Conservation (phyloP, 23 tunicate species). For the Phallusia fumigata region DNA sequence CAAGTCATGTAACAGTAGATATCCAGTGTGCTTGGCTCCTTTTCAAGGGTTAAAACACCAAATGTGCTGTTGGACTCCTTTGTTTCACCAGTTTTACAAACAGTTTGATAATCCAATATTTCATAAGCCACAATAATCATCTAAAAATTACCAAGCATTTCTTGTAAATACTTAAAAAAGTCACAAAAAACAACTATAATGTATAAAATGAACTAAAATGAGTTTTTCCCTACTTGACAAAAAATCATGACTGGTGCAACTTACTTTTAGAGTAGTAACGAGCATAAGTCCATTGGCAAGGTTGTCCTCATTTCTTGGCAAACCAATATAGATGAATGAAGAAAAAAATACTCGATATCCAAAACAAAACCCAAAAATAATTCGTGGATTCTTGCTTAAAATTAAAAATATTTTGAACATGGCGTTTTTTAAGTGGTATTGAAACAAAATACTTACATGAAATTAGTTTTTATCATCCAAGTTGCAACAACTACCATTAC, state of each 20-base stretch:
- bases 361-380: constrained; percentile 22
- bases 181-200: too few relatives aligned
- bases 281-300: constrained; percentile 30
- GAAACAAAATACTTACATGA: neutral
- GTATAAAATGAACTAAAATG: too few relatives aligned
- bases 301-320: constrained; percentile 39
- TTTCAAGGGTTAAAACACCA: constrained; percentile 15
- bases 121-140: constrained; percentile 41
- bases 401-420: neutral
- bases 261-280: constrained; percentile 29
- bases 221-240: too few relatives aligned
- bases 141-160: too few relatives aligned
- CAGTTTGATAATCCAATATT: constrained; percentile 18
- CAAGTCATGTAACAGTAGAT: constrained; percentile 42
- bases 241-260: neutral
- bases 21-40: constrained; percentile 33
- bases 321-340: constrained; percentile 15
- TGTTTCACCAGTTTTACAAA: neutral
- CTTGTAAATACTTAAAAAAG: too few relatives aligned
- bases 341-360: constrained; percentile 32
- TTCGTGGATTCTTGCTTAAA: constrained; percentile 20
- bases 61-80: neutral
- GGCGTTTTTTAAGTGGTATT: too few relatives aligned
- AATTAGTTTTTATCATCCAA: neutral
- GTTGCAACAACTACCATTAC: neutral